A percentile compares a stretch with the other conserved stretches of the same genome.
Evolutionary conservation across 1,140 invertebrate genomes (phyloP).

Genomic region (Bombus sylvicola): DNA sequence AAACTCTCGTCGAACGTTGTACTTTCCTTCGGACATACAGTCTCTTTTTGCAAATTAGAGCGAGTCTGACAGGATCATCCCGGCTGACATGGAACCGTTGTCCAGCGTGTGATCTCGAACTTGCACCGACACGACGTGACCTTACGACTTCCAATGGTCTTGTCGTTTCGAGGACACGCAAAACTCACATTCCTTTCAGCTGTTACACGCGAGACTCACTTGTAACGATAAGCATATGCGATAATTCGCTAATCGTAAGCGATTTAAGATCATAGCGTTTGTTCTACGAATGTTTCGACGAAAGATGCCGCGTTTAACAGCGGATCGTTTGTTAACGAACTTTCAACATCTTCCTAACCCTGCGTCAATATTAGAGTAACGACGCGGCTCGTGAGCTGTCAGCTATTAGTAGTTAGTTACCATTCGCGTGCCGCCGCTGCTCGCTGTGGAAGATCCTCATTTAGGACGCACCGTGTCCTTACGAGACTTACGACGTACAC

Average conservation of each 20-base stretch:
- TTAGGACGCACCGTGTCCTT: not conserved
- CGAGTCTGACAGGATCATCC: not conserved
- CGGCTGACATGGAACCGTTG: not conserved
- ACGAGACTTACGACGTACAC: not conserved
- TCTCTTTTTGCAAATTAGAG: not conserved
- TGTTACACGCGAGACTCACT: conserved; percentile 9
- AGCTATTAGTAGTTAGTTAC: conserved; percentile 25
- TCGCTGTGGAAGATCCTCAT: not conserved
- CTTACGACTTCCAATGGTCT: not conserved
- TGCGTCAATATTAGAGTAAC: conserved; percentile 10
- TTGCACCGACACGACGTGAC: not conserved
- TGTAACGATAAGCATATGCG: not conserved
- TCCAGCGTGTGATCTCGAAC: not conserved
- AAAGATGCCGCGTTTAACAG: not conserved
- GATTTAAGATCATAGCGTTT: not conserved
- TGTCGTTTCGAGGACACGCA: not conserved
- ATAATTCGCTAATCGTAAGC: not conserved
- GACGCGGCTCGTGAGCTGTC: not conserved
- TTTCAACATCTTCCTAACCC: not conserved
- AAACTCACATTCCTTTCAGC: not conserved
- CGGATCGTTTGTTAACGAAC: conserved; percentile 20
- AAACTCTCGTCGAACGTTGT: not conserved
- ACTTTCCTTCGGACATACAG: not conserved
- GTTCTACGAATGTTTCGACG: not conserved
- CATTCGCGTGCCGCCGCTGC: not conserved